Percentiles rank a stretch among this genome's conserved stretches.
Conservation (phyloP, 2,797 vertebrate species). For the Macroramphosus scolopax region DNA sequence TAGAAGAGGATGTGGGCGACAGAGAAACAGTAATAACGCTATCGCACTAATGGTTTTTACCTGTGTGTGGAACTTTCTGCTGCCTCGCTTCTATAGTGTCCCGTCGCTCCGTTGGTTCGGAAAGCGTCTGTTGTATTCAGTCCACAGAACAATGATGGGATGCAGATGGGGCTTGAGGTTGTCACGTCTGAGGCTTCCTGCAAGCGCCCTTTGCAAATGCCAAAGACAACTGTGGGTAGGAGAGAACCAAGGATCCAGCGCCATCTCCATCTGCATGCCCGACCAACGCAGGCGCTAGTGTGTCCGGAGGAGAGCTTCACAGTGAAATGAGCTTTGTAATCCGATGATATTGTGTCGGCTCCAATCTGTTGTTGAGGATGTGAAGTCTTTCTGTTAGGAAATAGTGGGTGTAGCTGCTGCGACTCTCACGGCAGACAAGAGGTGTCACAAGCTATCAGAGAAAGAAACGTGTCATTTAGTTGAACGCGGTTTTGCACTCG, state of each 20-base stretch:
- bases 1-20: slow-evolving; percentile 23
- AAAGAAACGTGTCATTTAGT: too few species aligned
- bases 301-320: slow-evolving; percentile 63
- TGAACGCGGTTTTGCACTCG: too few species aligned
- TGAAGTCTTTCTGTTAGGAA: slow-evolving; percentile 29
- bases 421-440: too few species aligned
- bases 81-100: slow-evolving; percentile 54
- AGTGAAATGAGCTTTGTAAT: slow-evolving; percentile 73
- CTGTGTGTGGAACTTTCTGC: slow-evolving; percentile 56
- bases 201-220: slow-evolving; percentile 76
- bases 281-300: slow-evolving; percentile 52
- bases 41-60: slow-evolving; percentile 61
- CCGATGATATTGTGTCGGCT: slow-evolving; percentile 71
- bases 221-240: slow-evolving; percentile 60
- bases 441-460: too few species aligned
- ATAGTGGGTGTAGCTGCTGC: too few species aligned
- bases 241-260: slow-evolving; percentile 40
- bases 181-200: slow-evolving; percentile 59
- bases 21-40: slow-evolving; percentile 39
- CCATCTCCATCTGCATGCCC: slow-evolving; percentile 64
- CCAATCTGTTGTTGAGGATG: slow-evolving; percentile 47
- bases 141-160: slow-evolving; percentile 67
- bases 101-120: slow-evolving; percentile 63
- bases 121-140: slow-evolving; percentile 72
- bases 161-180: slow-evolving; percentile 67